Evolutionary conservation across 2,888 invertebrate species (phyloP), one percentile per base, ranked within the genome.

Genomic region (Tenthredo amoena): DNA sequence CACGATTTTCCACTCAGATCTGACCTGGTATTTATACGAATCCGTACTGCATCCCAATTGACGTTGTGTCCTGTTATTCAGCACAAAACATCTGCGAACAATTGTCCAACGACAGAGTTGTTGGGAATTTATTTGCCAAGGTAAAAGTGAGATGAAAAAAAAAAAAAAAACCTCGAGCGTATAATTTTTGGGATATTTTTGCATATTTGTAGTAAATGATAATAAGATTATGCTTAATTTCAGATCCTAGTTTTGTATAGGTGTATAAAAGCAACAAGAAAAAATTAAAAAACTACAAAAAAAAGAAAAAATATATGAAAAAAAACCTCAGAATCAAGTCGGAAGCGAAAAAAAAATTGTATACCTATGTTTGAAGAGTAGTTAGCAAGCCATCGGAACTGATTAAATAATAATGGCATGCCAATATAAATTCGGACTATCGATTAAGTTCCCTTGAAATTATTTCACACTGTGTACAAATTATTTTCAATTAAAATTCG

Each of bases 1-100:
- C 98, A 87, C 96, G 98, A 91, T 96, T 97, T 95, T 97, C 97
- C 93, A 97, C 97, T 87, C 97, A 97, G 95, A 97, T 97, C 94
- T 97, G 96, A 95, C 90, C 91, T 88, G 76, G 86, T 86, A 87
- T 40, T 34, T 21, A 74, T 71, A 76, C 50, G 65, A 74, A 86
- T 26, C 74, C 50, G 31, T 65, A 85, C 58, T 31, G 79, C 74
- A 62, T 81, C 62, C 81, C 62, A 62, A 81, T 81, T 10, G 55
- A 77, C 62, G 50, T 40, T 47, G 62, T 40, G 79, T 10, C 21
- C 79, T 40, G 34, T 79, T 58, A 79, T 62, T 79, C 58, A 79
- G 79, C n/a, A 18, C 50, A n/a, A 34, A 79, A 37, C 12, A 58
- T 26, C 31, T 34, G 79, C 50, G n/a, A 62, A 62, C 68, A 18